Evolutionary conservation across 2,888 invertebrate species (phyloP).

Genomic region (Pinctada fucata): DNA sequence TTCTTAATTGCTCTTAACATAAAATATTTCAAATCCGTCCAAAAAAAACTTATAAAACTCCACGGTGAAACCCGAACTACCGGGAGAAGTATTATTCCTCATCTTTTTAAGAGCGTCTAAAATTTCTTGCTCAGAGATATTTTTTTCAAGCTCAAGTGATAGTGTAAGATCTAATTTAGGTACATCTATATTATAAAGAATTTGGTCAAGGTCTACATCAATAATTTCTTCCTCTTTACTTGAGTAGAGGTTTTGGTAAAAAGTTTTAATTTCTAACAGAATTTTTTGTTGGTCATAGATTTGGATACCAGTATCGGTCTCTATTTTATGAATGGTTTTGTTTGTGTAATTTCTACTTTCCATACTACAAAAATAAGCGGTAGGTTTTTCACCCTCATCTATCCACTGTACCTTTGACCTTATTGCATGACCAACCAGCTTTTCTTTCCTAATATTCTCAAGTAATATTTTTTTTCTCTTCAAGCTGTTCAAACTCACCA

Average conservation of each 20-base stretch:
- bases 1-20: slow-evolving; percentile 6
- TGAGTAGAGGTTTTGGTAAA: slow-evolving; percentile 17
- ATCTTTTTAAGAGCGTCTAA: too few relatives aligned
- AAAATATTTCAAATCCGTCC: slow-evolving; percentile 15
- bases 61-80: slow-evolving; percentile 21
- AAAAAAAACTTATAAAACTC: slow-evolving; percentile 26
- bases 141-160: too few relatives aligned
- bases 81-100: slow-evolving; percentile 20
- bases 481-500: neutral
- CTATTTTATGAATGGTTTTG: neutral
- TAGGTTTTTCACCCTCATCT: slow-evolving; percentile 6
- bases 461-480: slow-evolving; percentile 4
- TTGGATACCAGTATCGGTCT: neutral
- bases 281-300: neutral
- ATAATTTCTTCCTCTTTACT: neutral
- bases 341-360: slow-evolving; percentile 2
- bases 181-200: too few relatives aligned
- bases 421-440: slow-evolving; percentile 1
- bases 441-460: slow-evolving; percentile 14
- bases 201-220: neutral
- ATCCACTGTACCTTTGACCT: neutral
- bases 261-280: neutral
- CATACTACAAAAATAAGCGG: slow-evolving; percentile 6
- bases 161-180: too few relatives aligned
- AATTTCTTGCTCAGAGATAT: too few relatives aligned